Percentiles rank a stretch among this genome's conserved stretches.
Conservation (phyloP, 2,888 invertebrate genomes). For the Lasioglossum zephyrum region DNA sequence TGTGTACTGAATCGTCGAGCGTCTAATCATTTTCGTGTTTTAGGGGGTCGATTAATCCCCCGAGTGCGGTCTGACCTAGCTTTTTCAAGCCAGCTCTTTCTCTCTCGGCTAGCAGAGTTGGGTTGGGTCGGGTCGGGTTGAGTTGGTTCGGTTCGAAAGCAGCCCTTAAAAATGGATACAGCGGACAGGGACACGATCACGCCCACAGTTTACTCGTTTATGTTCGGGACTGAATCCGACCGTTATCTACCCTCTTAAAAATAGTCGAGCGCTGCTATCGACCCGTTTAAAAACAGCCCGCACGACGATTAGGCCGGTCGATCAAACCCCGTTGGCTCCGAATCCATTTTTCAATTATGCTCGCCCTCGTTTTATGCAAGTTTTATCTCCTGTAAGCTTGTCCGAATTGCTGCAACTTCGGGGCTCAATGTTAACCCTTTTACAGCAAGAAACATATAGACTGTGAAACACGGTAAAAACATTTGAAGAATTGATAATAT, state of each 20-base stretch:
- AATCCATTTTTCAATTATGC: background rate
- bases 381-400: background rate
- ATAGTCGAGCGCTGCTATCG: constrained; percentile 14
- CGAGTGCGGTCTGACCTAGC: constrained; percentile 39
- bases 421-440: background rate
- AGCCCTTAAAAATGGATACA: constrained; percentile 37
- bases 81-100: constrained; percentile 3
- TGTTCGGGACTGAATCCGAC: background rate
- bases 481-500: too few relatives aligned
- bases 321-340: background rate
- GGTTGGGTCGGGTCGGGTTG: background rate
- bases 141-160: constrained; percentile 5
- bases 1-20: constrained; percentile 24
- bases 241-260: constrained; percentile 12
- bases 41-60: constrained; percentile 49
- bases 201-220: constrained; percentile 10
- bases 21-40: constrained; percentile 47
- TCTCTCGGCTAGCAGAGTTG: background rate
- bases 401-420: background rate
- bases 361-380: background rate
- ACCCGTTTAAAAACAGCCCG: background rate
- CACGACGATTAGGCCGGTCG: constrained; percentile 1
- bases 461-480: too few relatives aligned
- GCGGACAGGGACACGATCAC: background rate
- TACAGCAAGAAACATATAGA: background rate